A percentile compares a stretch with the other conserved stretches of the same genome.
Conservation (phyloP, 2,888 invertebrate species). For the Ectemnius continuus region DNA sequence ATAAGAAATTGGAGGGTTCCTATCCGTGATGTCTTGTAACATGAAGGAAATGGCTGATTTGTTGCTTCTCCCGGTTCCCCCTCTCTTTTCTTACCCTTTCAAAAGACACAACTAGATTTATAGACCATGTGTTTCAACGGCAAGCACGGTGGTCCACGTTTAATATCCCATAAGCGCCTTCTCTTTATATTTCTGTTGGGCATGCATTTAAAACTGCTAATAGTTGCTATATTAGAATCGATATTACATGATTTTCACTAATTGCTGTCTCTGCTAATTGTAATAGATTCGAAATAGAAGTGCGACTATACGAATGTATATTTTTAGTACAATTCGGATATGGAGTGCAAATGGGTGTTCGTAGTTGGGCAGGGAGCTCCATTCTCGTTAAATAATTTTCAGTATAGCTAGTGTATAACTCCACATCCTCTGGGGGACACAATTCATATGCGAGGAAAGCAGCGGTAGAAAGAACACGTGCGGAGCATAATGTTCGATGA, state of each 20-base stretch:
- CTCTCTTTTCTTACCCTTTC: not conserved
- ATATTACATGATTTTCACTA: too few relatives aligned
- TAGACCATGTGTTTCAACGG: not conserved
- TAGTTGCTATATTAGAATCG: too few relatives aligned
- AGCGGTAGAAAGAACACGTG: constrained; percentile 53
- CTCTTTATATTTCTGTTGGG: too few relatives aligned
- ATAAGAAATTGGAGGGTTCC: not conserved
- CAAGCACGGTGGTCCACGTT: too few relatives aligned
- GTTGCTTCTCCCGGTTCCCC: not conserved
- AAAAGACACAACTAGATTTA: not conserved
- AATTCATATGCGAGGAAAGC: not conserved
- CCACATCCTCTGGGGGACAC: constrained; percentile 10
- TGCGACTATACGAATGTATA: too few relatives aligned
- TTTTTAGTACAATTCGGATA: too few relatives aligned
- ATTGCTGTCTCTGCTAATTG: too few relatives aligned
- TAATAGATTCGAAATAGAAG: too few relatives aligned
- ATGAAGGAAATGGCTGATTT: constrained; percentile 1
- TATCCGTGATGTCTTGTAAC: not conserved
- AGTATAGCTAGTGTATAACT: constrained; percentile 31
- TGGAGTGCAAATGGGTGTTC: too few relatives aligned
- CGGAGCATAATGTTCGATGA: constrained; percentile 59
- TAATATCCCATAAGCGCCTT: too few relatives aligned
- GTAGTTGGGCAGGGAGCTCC: too few relatives aligned
- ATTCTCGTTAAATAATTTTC: constrained; percentile 26
- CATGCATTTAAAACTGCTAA: too few relatives aligned